Evolutionary conservation across 2,113 vertebrate species (phyloP).

Genomic region (Hymenochirus boettgeri): DNA sequence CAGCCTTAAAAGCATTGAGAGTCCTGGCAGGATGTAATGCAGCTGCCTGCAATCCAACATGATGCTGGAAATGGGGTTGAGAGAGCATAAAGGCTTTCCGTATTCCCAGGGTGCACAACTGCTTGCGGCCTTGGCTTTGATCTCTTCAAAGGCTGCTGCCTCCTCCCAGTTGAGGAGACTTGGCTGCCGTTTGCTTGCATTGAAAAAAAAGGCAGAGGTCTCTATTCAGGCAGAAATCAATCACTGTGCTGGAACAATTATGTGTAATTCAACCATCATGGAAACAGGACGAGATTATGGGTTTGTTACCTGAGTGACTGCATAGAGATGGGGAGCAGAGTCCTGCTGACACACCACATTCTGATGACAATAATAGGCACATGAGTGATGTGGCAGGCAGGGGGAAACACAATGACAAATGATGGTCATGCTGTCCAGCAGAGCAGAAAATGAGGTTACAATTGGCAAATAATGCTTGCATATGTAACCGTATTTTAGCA

Average conservation of each 20-base stretch:
- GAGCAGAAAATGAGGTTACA: conserved; percentile 97
- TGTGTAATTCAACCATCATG: conserved; percentile 92
- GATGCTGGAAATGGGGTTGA: conserved; percentile 94
- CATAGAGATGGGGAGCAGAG: conserved; percentile 63
- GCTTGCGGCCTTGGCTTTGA: conserved; percentile 99
- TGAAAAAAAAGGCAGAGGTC: conserved; percentile 84
- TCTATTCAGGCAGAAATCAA: conserved; percentile 96
- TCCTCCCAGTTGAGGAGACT: conserved; percentile 88
- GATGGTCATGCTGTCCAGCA: conserved; percentile 84
- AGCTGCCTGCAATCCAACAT: conserved; percentile 95
- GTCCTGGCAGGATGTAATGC: conserved; percentile 95
- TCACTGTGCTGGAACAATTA: conserved; percentile 96
- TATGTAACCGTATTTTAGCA: conserved; percentile 90
- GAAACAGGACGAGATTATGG: conserved; percentile 90
- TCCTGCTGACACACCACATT: conserved; percentile 75
- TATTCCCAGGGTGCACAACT: conserved; percentile 98
- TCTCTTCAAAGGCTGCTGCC: conserved; percentile 99
- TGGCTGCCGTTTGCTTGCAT: conserved; percentile 86
- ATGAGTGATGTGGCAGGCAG: conserved; percentile 66
- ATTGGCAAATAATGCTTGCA: conserved; percentile 95
- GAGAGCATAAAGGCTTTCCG: conserved; percentile 96
- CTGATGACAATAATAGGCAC: conserved; percentile 72
- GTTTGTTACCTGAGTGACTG: conserved; percentile 95
- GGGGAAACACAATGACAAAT: conserved; percentile 76
- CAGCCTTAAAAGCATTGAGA: conserved; percentile 96